Evolutionary conservation across 2,797 vertebrate species (phyloP), one percentile per base, ranked within the genome.

Genomic region (Ataeniobius toweri): DNA sequence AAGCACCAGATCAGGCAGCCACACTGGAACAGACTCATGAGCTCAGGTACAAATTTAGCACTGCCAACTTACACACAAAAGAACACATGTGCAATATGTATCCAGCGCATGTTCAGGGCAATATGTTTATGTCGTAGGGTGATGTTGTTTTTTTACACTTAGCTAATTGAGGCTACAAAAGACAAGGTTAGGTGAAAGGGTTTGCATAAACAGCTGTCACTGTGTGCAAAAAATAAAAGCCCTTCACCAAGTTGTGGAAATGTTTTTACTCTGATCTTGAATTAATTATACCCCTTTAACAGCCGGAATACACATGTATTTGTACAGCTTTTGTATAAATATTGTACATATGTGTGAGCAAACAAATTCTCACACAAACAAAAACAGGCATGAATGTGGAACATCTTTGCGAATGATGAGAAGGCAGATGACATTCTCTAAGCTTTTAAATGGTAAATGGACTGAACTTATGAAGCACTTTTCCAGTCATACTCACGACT

Each of bases 141-240:
- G 81, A 77, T 78, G 76, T 68, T 91, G 81, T 85, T 89, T 83
- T 83, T 91, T 89, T 84, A 86, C 88, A 90, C 86, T 48, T 83
- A 73, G 58, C 71, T 88, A 85, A 93, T 76, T 85, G 68, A 83
- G 75, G 44, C 76, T 73, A 73, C 74, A 80, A 71, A 80, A 73
- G 76, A 80, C 78, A 74, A 31, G 26, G 76, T 79, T 59, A 83
- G 79, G 86, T 85, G 86, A 91, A 92, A 88, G 89, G 89, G 80
- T 84, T 80, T 46, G 41, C 67, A 67, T 28, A 76, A 79, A 83
- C 82, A 91, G 61, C 81, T 88, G 85, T 76, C 59, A 78, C 31
- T 46, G 6, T 74, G 74, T 78, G 75, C 46, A 74, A 80, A 82
- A 73, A 48, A 53, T 46, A 56, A 63, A 74, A 41, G 36, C 68